Base-by-base conservation (phyloP, 2,797 vertebrate genomes). In the Xyrichtys novacula region DNA sequence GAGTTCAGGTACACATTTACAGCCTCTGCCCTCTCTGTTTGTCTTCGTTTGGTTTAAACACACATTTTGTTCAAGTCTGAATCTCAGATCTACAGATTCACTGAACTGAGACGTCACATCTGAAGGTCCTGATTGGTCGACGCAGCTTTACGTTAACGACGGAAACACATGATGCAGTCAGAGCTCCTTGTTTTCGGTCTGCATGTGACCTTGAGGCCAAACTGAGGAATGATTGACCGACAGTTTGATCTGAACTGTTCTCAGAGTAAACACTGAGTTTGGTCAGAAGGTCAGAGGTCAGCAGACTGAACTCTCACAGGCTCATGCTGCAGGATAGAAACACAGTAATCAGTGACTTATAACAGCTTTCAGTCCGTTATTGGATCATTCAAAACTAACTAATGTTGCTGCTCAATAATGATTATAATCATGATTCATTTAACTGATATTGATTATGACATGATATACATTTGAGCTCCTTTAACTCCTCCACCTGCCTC, bases 211-310 rank as follows among this genome's bases (percentile, higher is more conserved):
- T 63, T 10, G 22, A 4, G 1, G 11, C 32, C n/a, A 34, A 34
- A 25, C 28, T 50, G 12, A 61, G 23, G 11, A 88, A 88, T 86
- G 62, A 87, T 88, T 85, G 63, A 86, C 86, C 74, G 68, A 74
- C 69, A 63, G 74, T 10, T 39, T 16, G 17, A 55, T n/a, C 39
- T 28, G 39, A 32, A 16, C 61, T 31, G 65, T 38, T 5, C 17
- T 16, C 39, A 3, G 61, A 16, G 46, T 11, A 53, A 72, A 81
- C 67, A 74, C 49, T 15, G 26, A 28, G 67, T 22, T 38, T 34
- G 65, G 39, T 12, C 14, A 0, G 5, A 28, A 10, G 48, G 20
- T 53, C 16, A 47, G 17, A 34, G n/a, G 22, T 43, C 40, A 17
- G 5, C 28, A 2, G 19, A 34, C 60, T 15, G 0, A 29, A 11